Evolutionary conservation across 2,888 invertebrate species (phyloP), one percentile per base, ranked within the genome.

Genomic region (Pediacus dermestoides): DNA sequence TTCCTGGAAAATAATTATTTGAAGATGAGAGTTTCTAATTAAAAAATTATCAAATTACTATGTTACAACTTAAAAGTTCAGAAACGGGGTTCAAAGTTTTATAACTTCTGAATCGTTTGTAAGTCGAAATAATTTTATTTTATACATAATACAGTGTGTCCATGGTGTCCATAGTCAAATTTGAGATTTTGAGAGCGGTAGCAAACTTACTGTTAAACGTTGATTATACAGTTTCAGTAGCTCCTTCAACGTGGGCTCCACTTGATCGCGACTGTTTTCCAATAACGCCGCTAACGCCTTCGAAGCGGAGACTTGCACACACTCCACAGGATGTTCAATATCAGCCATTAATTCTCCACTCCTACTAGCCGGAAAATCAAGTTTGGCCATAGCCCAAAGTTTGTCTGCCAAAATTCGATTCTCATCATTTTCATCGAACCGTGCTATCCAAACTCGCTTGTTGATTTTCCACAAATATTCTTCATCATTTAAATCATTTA

Each of bases 221-320:
- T 86, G 81, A 28, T 80, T 74, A 63, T 94, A 95, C 4, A 86
- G 74, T 10, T 76, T 73, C 46, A 92, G 75, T 25, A 95, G 64
- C 34, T 72, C 71, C 28, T 79, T 73, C 37, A 92, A 67, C 42
- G 82, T 78, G 1, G 60, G 58, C 36, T 75, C 70, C 26, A 81
- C 72, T 34, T 78, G 61, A 2, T 71, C 64, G 0, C 69, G 64
- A 51, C 83, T 75, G 4, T 72, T 67, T 23, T 69, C 68, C 16
- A 88, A 70, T 1, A 88, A 72, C 30, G 79, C 74, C 1, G 88
- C 85, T 33, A 95, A 71, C 4, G 92, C 88, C 42, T 77, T 72
- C 0, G 94, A 86, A 0, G 89, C 85, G 1, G 94, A 85, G 48
- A 81, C 79, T 64, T 95, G 88, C 33, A 95, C 78, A 34, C 85